These are phyloP conservation scores for Gyps fulvus DNA, from an alignment of 2,113 vertebrate species.

Conservation along the genomic window DNA sequence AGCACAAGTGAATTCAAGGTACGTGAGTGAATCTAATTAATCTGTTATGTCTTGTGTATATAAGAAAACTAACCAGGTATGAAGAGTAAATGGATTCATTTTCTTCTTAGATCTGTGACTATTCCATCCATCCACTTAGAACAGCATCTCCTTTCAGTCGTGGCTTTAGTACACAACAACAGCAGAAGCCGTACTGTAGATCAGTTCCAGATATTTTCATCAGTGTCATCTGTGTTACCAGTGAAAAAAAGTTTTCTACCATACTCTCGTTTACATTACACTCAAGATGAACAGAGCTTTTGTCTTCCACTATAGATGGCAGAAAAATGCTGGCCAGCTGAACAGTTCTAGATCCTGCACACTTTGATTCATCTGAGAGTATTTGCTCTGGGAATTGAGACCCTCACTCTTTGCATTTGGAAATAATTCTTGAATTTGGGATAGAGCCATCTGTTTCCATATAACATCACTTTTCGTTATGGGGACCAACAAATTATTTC, in stretches of 20 bases:
- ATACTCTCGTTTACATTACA: neutral
- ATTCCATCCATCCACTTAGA: neutral
- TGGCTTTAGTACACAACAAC: neutral
- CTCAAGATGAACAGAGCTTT: neutral
- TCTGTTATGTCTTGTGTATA: neutral
- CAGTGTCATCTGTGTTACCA: neutral
- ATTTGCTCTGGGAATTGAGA: neutral
- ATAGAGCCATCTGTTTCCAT: neutral
- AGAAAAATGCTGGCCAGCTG: neutral
- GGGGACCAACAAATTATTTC: neutral
- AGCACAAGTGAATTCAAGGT: neutral
- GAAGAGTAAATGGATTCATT: neutral
- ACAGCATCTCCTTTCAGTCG: neutral
- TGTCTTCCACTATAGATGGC: neutral
- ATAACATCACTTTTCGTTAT: neutral
- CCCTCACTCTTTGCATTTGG: neutral
- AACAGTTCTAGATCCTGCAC: neutral
- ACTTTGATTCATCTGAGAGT: neutral
- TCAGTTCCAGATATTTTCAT: neutral
- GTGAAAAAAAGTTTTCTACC: neutral
- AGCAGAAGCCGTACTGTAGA: neutral
- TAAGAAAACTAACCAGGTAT: neutral
- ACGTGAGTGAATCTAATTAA: neutral
- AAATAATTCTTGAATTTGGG: neutral
- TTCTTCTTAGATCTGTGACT: neutral